A percentile compares a stretch with the other conserved stretches of the same genome.
Evolutionary conservation across 2,888 invertebrate species (phyloP).

Genomic region (Scaptomyza caliginosa): DNA sequence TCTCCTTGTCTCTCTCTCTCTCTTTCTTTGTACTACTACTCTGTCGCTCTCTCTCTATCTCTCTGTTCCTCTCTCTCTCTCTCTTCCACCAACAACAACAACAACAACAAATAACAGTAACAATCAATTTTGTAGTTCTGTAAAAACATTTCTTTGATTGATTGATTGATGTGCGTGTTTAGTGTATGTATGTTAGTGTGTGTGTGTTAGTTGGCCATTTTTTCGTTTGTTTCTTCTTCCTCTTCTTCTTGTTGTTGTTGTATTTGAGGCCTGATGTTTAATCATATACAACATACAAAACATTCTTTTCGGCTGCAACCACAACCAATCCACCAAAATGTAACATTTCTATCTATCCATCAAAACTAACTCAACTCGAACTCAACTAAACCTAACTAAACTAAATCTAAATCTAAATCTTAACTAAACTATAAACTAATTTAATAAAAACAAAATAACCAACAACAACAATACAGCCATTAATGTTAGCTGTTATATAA

Average conservation of each 20-base stretch:
- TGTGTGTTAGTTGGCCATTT: slow-evolving; percentile 35
- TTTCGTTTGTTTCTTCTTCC: too few species aligned
- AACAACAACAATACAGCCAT: slow-evolving; percentile 27
- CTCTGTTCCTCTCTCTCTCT: slow-evolving; percentile 27
- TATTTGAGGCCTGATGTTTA: slow-evolving; percentile 31
- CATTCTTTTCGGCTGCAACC: slow-evolving; percentile 20
- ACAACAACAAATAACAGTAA: slow-evolving; percentile 10
- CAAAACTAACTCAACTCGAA: slow-evolving; percentile 29
- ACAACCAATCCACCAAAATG: slow-evolving; percentile 33
- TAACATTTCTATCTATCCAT: slow-evolving; percentile 34
- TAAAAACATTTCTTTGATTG: slow-evolving; percentile 31
- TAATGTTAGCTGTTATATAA: slow-evolving; percentile 43
- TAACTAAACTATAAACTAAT: slow-evolving; percentile 3
- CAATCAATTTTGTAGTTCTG: slow-evolving; percentile 24
- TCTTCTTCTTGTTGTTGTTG: neutral
- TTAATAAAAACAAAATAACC: too few species aligned
- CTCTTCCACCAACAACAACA: slow-evolving; percentile 17
- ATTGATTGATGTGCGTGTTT: slow-evolving; percentile 57
- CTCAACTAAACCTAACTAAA: slow-evolving; percentile 32
- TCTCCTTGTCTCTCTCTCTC: slow-evolving; percentile 23
- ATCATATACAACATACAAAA: neutral
- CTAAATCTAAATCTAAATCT: slow-evolving; percentile 12
- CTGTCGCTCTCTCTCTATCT: slow-evolving; percentile 18
- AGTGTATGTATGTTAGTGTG: slow-evolving; percentile 37
- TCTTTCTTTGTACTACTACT: too few species aligned